Evolutionary conservation across 2,113 vertebrate species (phyloP), one percentile per base, ranked within the genome.

Genomic region (Lagopus muta): DNA sequence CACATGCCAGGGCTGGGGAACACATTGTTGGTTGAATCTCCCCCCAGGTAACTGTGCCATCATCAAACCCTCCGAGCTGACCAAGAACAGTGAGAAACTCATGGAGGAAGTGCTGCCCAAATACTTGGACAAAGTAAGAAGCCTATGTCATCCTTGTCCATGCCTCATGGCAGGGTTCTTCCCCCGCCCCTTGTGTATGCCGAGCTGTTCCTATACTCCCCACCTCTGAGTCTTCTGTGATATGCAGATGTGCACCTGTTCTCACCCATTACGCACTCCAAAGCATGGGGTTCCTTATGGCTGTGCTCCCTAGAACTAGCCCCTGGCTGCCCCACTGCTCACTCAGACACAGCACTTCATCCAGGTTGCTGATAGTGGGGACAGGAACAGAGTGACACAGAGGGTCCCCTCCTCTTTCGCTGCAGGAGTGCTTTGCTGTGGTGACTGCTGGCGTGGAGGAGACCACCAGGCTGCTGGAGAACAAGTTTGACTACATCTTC

Each of bases 401-500:
- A 22, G 19, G 20, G 2, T 24, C 32, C 3, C n/a, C 62, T 61
- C n/a, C 11, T 15, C 4, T 82, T 57, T 1, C 1, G 0, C 73
- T 76, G 18, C 95, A 99, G 99, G 98, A 98, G 79, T 98, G 98
- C 96, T 98, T 98, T 77, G 98, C 98, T 1, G 98, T 98, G 90
- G 95, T 98, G 86, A 97, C 97, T 4, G 98, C 96, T 0, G 98
- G 97, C 0, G 86, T 90, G 15, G 85, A 92, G 48, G 98, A 98
- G 88, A 97, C 98, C 5, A 91, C 95, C 42, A 95, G 94, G 50
- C 94, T 99, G 45, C 97, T 99, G 95, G 98, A 99, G 69, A 98
- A 98, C 76, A 98, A 97, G 87, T 99, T 99, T 7, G 98, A 99
- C 94, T 98, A 98, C 83, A 98, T 98, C 95, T 98, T 99, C 95